phyloP scores from a whole-genome alignment of 2,888 invertebrate genomes.

The Leucozona laternaria region DNA sequence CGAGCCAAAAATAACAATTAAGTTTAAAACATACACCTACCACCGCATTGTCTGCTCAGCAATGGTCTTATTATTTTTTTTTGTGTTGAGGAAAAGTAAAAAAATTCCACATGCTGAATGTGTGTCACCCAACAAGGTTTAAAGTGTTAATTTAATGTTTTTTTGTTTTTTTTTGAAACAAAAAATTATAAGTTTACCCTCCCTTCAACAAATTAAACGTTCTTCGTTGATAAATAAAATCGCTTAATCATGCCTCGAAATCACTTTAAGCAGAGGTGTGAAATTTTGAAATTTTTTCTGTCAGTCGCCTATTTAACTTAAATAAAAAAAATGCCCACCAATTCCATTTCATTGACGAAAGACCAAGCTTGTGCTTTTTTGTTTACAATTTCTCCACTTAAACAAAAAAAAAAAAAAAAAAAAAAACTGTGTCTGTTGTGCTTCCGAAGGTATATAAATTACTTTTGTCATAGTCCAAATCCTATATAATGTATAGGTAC shows the following conservation, averaged over 20 bases:
- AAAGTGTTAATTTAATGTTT: constrained; percentile 2
- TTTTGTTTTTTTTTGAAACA: not conserved
- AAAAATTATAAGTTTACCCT: not conserved
- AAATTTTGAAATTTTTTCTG: constrained; percentile 31
- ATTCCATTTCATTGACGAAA: constrained; percentile 30
- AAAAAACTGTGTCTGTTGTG: not conserved
- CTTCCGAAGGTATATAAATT: not conserved
- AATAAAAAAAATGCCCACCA: constrained; percentile 3
- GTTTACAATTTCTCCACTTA: constrained; percentile 2
- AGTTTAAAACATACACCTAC: not conserved
- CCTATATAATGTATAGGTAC: not conserved
- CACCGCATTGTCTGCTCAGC: not conserved
- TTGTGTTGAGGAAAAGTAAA: not conserved
- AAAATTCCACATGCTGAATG: not conserved
- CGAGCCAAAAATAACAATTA: constrained; percentile 1
- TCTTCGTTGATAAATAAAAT: constrained; percentile 16
- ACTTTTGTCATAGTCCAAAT: constrained; percentile 14
- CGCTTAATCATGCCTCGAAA: constrained; percentile 30
- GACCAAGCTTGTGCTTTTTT: not conserved
- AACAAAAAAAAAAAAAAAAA: not conserved
- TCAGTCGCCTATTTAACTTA: not conserved
- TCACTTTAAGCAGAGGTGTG: constrained; percentile 34
- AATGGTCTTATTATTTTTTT: not conserved
- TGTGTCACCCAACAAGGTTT: constrained; percentile 13
- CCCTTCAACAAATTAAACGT: not conserved